phyloP scores from a whole-genome alignment of 2,888 invertebrate genomes.

The Atrina japonica region DNA sequence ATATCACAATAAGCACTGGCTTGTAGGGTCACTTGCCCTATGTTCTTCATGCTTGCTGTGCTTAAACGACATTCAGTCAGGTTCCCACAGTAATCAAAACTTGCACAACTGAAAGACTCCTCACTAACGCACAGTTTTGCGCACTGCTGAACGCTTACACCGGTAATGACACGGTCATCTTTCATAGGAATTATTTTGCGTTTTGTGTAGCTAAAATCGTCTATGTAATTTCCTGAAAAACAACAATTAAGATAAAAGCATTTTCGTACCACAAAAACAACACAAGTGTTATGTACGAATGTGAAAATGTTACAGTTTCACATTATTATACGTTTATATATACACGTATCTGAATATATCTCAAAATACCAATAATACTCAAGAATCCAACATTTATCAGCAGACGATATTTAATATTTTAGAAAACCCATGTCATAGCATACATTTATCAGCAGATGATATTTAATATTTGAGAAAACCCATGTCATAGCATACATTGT shows the following conservation, averaged over 20 bases:
- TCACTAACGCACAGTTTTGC: constrained; percentile 68
- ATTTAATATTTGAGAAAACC: no score
- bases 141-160: constrained; percentile 61
- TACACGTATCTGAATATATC: no score
- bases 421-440: no score
- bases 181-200: constrained; percentile 49
- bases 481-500: no score
- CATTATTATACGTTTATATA: no score
- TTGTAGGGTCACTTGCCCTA: constrained; percentile 59
- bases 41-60: constrained; percentile 55
- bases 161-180: constrained; percentile 58
- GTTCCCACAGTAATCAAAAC: constrained; percentile 71
- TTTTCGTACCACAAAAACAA: background rate
- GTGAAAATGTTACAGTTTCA: no score
- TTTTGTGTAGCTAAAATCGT: constrained; percentile 60
- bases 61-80: constrained; percentile 65
- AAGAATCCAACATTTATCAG: no score
- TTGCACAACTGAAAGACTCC: constrained; percentile 60
- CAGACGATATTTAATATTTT: no score
- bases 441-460: no score
- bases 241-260: background rate
- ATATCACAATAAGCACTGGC: constrained; percentile 60
- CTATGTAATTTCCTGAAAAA: constrained; percentile 61
- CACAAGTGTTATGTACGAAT: no score
- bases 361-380: no score